Evolutionary conservation across 2,888 invertebrate species (phyloP), one percentile per base, ranked within the genome.

Genomic region (Pachydiplax longipennis): DNA sequence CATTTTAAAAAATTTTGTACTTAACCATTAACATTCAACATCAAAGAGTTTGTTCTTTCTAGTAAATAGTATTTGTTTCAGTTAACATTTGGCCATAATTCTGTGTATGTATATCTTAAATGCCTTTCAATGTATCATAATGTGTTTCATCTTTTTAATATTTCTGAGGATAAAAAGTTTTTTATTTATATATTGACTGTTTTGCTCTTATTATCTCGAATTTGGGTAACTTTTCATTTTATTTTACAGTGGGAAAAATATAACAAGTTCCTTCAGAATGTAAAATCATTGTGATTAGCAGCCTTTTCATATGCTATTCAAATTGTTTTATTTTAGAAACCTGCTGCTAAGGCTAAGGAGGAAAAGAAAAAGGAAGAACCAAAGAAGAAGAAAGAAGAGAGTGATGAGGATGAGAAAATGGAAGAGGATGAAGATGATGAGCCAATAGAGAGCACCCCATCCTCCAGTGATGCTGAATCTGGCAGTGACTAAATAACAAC

Each of bases 381-480:
- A n/a, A 87, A 87, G 35, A 87, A 87, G 53, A 91, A 80, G 44
- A 31, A 80, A 37, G 90, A 81, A 22, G 80, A 61, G n/a, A 81
- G 80, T 53, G 90, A 80, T n/a, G 90, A 90, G 15, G 90, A 90
- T 22, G 37, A 90, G 44, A 58, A 58, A 37, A 81, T 53, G 25
- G 90, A 53, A 48, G 90, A 90, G 25, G 90, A 58, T 80, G 87
- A 37, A 61, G 61, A 87, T 0, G 87, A 87, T 81, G 92, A 92
- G 81, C 91, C 91, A 22, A 91, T 93, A 31, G 93, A 93, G 92
- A 93, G 93, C 91, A 94, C 94, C n/a, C 93, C 94, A 48, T 93
- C 93, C 40, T 93, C 94, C 18, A 94, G 94, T 92, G 94, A 93
- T 73, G 94, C 92, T 8, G 91, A 90, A 25, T 91, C 91, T 13